Evolutionary conservation across 2,888 invertebrate genomes (phyloP), one percentile per base, ranked within the genome.

Genomic region (Dolichomitus sp.): DNA sequence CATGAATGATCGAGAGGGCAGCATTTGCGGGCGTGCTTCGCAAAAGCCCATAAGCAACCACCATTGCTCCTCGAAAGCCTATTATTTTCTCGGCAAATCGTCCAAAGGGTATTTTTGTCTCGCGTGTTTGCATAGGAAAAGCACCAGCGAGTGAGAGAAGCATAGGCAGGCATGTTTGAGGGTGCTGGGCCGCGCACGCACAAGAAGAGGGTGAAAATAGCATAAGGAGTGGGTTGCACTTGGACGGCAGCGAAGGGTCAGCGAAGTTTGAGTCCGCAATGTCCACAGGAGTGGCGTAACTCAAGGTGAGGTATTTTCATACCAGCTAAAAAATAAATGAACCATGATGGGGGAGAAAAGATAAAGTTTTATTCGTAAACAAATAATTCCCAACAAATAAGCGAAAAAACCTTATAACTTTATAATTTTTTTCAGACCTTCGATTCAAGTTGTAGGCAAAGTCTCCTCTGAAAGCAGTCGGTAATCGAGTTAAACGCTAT

Each of bases 41-140:
- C 76, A 30, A 76, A 80, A 83, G 82, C 66, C 75, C 72, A 79
- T 79, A 77, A 73, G 73, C 77, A 65, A 69, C 73, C 83, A 80
- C 80, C 77, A 68, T 73, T 48, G 68, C 50, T 48, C 57, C 77
- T 61, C 48, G 30, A 52, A 65, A 80, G 68, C 69, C 83, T 83
- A 80, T 83, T 80, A 83, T 83, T 83, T 80, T 74, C 83, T 80
- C 83, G 80, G 83, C 80, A 77, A 83, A 83, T 83, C 83, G 83
- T 83, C 57, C 48, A 69, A 73, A 69, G 77, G 76, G 68, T 74
- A 80, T 83, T 83, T 83, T 76, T 54, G 80, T 80, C 57, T 83
- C 65, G 83, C 83, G 83, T 83, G 83, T 80, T 83, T 83, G 83
- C 76, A 69, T 80, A 80, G 63, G 57, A 65, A 74, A 80, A 77